Conservation (phyloP, 1,140 invertebrate genomes). For the Brachionus angularis region DNA sequence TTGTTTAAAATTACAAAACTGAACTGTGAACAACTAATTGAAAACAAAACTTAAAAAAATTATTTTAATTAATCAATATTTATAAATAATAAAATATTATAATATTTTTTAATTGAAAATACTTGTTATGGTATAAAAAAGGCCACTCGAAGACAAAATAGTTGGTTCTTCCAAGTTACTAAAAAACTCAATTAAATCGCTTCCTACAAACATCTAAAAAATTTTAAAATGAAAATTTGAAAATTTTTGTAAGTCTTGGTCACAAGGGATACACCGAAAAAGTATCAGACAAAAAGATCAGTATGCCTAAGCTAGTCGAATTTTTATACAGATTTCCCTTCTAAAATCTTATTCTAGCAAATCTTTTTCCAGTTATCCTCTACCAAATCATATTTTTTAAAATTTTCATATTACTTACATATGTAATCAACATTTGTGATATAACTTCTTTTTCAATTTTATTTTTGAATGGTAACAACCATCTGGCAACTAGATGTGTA, state of each 20-base stretch:
- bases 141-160: not conserved
- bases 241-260: too few relatives aligned
- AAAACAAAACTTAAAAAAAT: not conserved
- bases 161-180: not conserved
- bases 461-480: conserved; percentile 5
- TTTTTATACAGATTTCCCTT: too few relatives aligned
- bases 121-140: conserved; percentile 3
- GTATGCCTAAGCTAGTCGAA: too few relatives aligned
- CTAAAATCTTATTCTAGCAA: too few relatives aligned
- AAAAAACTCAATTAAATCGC: conserved; percentile 22
- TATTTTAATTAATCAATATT: not conserved
- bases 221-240: not conserved
- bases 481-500: conserved; percentile 1
- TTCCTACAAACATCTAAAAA: not conserved
- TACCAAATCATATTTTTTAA: too few relatives aligned
- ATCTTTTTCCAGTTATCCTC: too few relatives aligned
- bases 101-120: too few relatives aligned
- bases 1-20: not conserved
- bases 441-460: not conserved
- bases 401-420: too few relatives aligned
- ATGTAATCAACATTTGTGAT: conserved; percentile 3
- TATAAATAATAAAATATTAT: not conserved
- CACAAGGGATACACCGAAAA: too few relatives aligned
- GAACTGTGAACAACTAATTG: conserved; percentile 7
- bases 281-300: too few relatives aligned